These are phyloP conservation scores for Polydrusus cervinus DNA, from an alignment of 2,888 invertebrate species.

Conservation along the genomic window DNA sequence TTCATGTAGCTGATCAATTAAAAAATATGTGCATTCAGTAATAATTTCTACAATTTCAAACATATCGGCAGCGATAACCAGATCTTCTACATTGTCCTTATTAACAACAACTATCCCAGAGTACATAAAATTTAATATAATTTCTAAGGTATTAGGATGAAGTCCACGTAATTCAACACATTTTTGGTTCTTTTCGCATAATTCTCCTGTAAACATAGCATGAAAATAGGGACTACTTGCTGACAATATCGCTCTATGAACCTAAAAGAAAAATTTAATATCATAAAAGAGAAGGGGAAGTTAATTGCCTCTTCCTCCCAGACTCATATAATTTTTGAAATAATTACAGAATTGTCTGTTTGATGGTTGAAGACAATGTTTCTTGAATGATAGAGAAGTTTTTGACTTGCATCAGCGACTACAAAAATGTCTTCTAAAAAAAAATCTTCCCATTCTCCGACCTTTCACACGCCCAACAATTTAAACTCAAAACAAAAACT, in stretches of 20 bases:
- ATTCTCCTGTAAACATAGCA: conserved; percentile 92
- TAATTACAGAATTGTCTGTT: too few relatives aligned
- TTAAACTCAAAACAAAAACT: too few relatives aligned
- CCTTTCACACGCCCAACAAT: too few relatives aligned
- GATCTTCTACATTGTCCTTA: conserved; percentile 89
- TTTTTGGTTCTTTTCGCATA: conserved; percentile 84
- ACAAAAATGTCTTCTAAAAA: too few relatives aligned
- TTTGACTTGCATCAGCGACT: too few relatives aligned
- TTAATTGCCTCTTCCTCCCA: too few relatives aligned
- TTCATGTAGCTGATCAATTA: conserved; percentile 88
- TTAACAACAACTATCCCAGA: conserved; percentile 80
- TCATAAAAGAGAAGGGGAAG: not conserved
- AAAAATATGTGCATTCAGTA: conserved; percentile 87
- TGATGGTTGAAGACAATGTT: too few relatives aligned
- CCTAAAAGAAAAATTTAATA: conserved; percentile 73
- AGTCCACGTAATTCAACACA: conserved; percentile 87
- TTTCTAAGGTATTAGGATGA: conserved; percentile 82
- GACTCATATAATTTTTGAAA: too few relatives aligned
- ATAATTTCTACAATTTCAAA: conserved; percentile 89
- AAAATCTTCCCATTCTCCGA: too few relatives aligned
- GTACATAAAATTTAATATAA: conserved; percentile 90
- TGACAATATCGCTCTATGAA: conserved; percentile 89
- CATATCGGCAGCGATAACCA: conserved; percentile 94
- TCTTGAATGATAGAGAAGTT: too few relatives aligned
- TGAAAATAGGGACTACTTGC: conserved; percentile 94